phyloP scores from a whole-genome alignment of 2,888 invertebrate species.

The Drosophila buzzatii region DNA sequence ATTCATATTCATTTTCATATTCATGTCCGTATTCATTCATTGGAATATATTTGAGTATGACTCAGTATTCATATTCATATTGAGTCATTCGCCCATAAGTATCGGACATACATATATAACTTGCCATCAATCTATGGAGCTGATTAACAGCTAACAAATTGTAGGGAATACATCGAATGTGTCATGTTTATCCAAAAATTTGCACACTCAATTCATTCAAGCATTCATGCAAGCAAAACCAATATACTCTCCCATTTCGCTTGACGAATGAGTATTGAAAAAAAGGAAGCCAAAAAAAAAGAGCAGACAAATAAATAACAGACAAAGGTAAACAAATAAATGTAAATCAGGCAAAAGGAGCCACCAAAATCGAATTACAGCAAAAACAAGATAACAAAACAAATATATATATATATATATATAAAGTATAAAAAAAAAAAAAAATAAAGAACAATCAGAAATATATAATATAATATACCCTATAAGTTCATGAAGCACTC shows the following conservation, averaged over 20 bases:
- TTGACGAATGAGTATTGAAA: neutral
- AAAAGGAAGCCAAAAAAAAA: constrained; percentile 2
- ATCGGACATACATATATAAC: neutral
- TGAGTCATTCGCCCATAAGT: neutral
- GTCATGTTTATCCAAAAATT: neutral
- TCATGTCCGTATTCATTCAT: neutral
- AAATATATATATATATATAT: no score
- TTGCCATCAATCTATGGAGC: neutral
- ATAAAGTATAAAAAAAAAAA: constrained; percentile 4
- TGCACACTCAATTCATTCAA: neutral
- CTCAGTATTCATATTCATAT: neutral
- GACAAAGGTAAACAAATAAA: constrained; percentile 68
- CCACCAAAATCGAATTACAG: constrained; percentile 47
- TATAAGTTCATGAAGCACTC: neutral
- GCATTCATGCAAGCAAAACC: neutral
- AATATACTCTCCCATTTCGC: neutral
- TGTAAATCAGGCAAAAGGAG: constrained; percentile 47
- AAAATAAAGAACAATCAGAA: neutral
- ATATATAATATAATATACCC: constrained; percentile 28
- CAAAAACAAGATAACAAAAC: constrained; percentile 11
- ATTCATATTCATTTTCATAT: neutral
- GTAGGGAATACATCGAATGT: neutral
- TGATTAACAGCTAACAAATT: neutral
- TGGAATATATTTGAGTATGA: neutral
- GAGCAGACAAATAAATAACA: constrained; percentile 23